Base-by-base conservation (phyloP, 2,797 vertebrate genomes). In the Danio tinwini region DNA sequence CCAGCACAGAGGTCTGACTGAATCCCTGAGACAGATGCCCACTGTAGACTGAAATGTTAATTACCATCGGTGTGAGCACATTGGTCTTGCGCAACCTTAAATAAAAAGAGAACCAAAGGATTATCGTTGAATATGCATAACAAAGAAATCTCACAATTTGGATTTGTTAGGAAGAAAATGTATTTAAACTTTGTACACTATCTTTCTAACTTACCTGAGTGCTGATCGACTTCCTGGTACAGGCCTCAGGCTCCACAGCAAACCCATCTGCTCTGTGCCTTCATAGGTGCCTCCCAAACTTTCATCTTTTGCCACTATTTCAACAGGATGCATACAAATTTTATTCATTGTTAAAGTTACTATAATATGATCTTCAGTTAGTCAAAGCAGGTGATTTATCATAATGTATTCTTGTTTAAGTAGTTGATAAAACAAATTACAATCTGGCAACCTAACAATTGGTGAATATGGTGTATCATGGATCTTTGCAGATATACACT, bases 241-340 rank as follows among this genome's bases (percentile, higher is more conserved):
- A 6, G 86, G 82, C 21, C 40, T 71, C 76, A 84, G 44, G 47
- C 85, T 87, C 86, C 86, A 87, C 11, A 87, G 58, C 44, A 87
- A 68, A 1, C 80, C 86, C 85, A 86, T 87, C n/a, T 84, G 42
- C 21, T 86, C 85, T 39, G 76, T 70, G 39, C 85, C 85, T 65
- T 58, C 61, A 72, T 84, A 87, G 0, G 82, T 85, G 44, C 85
- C 85, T 49, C 82, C 73, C 7, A 80, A 52, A 69, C 82, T 68
- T 9, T 42, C 44, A 63, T 85, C 78, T 74, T 80, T 81, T 3
- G 58, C 63, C 56, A 80, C 86, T 87, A 49, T 52, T 44, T 63
- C 16, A 56, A 58, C 45, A 74, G 13, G 7, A 79, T 8, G 67
- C 2, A 17, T 3, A 65, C 4, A 59, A 19, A 14, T 7, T 45